Evolutionary conservation across 1,140 invertebrate species (phyloP), one percentile per base, ranked within the genome.

Genomic region (Hesperophylax magnus): DNA sequence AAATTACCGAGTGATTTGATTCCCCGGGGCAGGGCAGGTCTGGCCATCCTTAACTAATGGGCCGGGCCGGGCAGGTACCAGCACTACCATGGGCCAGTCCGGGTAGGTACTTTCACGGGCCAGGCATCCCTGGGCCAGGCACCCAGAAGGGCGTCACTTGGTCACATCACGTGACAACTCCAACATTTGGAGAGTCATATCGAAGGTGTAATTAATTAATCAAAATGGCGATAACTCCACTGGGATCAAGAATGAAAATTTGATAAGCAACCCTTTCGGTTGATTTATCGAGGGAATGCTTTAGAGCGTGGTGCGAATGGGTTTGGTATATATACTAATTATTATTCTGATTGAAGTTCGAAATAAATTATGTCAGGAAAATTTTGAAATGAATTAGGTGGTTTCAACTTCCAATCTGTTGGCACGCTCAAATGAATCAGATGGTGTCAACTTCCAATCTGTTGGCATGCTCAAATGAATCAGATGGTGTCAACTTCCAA

Each of bases 1-100:
- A 83, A 83, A 81, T 83, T 81, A 83, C 82, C 77, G 79, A 83
- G 82, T 83, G 82, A 83, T 83, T 83, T 83, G 79, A 83, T 83
- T 79, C 82, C 82, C 82, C 22, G 52, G 82, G 82, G 82, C 61
- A 54, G 77, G 67, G 20, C 20, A 80, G 78, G 71, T 53, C 20
- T 47, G 47, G 60, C 78, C 47, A 18, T 61, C 52, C 78, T 74
- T 72, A 31, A 67, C 77, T 72, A 76, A 80, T 78, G 74, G 61
- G 53, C 24, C 52, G 63, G 71, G 53, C 34, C 8, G 7, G 34
- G 34, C 8, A 34, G 34, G 34, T 34, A 34, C 34, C 34, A 34
- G 34, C 34, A 34, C 8, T 34, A 34, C 34, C 34, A 34, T 8
- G 34, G 39, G 39, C 39, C 9, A 14, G 39, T 47, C 9, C 39